These are phyloP conservation scores for Schrankia costaestrigalis DNA, from an alignment of 2,888 invertebrate species.

Conservation along the genomic window DNA sequence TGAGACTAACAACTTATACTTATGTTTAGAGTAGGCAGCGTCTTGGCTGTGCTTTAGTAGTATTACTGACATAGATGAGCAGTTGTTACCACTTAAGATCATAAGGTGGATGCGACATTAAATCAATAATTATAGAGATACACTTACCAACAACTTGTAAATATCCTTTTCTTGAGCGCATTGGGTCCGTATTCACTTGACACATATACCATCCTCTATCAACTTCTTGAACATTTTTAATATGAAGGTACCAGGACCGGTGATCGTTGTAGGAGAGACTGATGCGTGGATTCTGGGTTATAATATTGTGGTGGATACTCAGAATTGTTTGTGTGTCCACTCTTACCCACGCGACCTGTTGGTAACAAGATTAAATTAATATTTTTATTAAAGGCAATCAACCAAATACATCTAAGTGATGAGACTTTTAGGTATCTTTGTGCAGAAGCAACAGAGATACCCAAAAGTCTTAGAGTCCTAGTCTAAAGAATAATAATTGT, in stretches of 20 bases:
- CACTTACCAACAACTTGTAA: constrained; percentile 94
- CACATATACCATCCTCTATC: constrained; percentile 97
- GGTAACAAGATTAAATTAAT: neutral
- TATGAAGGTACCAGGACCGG: constrained; percentile 94
- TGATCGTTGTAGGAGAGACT: constrained; percentile 93
- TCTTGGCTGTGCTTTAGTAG: too few species aligned
- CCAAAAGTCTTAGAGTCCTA: too few species aligned
- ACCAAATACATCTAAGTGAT: too few species aligned
- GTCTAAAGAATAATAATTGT: too few species aligned
- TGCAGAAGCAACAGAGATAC: too few species aligned
- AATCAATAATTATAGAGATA: neutral
- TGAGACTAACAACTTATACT: too few species aligned
- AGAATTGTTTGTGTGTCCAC: constrained; percentile 96
- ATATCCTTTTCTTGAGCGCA: constrained; percentile 93
- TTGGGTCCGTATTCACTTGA: constrained; percentile 96
- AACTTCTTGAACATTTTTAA: constrained; percentile 91
- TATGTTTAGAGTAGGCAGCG: too few species aligned
- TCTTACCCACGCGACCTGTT: constrained; percentile 94
- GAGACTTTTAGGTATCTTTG: too few species aligned
- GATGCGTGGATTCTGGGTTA: constrained; percentile 94
- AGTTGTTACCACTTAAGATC: too few species aligned
- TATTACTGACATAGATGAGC: too few species aligned
- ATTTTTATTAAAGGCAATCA: neutral
- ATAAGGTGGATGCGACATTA: too few species aligned
- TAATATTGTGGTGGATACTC: constrained; percentile 94